Conservation (phyloP, 2,888 invertebrate species). For the Ophion obscuratus region DNA sequence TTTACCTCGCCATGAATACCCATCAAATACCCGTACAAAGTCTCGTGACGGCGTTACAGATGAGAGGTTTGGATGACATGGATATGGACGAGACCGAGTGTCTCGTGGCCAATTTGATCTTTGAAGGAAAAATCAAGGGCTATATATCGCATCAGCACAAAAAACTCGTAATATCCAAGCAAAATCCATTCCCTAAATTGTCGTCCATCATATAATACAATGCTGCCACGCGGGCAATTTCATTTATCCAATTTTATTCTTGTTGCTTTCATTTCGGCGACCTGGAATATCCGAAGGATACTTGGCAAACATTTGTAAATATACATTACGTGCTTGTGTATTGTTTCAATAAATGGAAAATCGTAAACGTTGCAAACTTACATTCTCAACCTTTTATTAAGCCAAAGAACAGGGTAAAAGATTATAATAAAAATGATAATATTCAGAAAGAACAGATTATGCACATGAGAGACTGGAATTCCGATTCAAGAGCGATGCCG, state of each 20-base stretch:
- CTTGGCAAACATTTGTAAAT: background rate
- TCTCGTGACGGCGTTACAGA: conserved; percentile 92
- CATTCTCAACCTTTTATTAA: conserved; percentile 58
- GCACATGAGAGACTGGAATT: conserved; percentile 13
- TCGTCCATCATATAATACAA: conserved; percentile 86
- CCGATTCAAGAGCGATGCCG: background rate
- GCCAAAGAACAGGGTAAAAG: conserved; percentile 38
- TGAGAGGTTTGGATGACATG: conserved; percentile 93
- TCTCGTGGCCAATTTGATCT: conserved; percentile 98
- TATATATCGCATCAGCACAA: conserved; percentile 99
- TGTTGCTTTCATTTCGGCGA: background rate
- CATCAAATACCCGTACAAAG: conserved; percentile 96
- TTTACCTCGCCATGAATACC: conserved; percentile 90
- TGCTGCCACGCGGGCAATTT: background rate
- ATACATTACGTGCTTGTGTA: background rate
- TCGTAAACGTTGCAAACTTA: background rate
- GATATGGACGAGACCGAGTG: conserved; percentile 98
- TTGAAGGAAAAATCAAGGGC: conserved; percentile 98
- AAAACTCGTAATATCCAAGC: conserved; percentile 98
- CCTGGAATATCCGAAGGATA: background rate
- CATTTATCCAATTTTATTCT: background rate
- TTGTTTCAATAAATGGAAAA: background rate
- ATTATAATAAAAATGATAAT: conserved; percentile 13
- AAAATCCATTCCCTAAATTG: conserved; percentile 96
- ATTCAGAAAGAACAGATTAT: conserved; percentile 32